A percentile compares a stretch with the other conserved stretches of the same genome.
These are phyloP conservation scores for Metalampra italica DNA, from an alignment of 2,888 invertebrate genomes.

Conservation along the genomic window DNA sequence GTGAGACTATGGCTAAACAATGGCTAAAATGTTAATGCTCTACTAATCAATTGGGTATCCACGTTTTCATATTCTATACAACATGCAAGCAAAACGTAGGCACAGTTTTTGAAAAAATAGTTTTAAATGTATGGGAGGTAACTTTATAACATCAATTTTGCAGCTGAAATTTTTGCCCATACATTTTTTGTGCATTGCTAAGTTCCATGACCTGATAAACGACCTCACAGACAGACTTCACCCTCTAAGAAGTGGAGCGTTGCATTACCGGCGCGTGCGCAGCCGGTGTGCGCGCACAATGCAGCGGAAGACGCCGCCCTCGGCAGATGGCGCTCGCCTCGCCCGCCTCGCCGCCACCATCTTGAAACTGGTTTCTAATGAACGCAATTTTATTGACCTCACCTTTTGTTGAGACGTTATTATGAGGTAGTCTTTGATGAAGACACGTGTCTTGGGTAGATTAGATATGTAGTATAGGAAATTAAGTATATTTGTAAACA, in stretches of 20 bases:
- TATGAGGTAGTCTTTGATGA: conserved; percentile 29
- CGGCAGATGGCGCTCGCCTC: conserved; percentile 52
- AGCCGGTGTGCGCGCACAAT: conserved; percentile 45
- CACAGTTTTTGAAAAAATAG: no score
- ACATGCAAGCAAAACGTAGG: no score
- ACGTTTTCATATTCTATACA: no score
- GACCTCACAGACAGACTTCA: conserved; percentile 7
- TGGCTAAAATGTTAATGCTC: no score
- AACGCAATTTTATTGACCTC: conserved; percentile 58
- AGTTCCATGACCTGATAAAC: conserved; percentile 33
- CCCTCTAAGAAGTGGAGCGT: conserved; percentile 9
- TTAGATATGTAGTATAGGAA: conserved; percentile 1
- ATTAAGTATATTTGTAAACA: no score
- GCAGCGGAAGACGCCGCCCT: conserved; percentile 73
- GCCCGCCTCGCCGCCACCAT: conserved; percentile 38
- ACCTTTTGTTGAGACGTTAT: conserved; percentile 29
- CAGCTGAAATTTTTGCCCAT: no score
- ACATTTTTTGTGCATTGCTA: background rate
- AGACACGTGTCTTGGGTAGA: conserved; percentile 31
- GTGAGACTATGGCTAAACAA: no score
- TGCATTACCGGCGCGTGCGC: conserved; percentile 64
- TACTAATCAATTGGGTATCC: no score
- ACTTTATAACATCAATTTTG: no score
- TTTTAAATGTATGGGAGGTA: no score
- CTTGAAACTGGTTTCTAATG: conserved; percentile 43